Evolutionary conservation across 1,140 invertebrate species (phyloP).

Genomic region (Scaptomyza hsui): DNA sequence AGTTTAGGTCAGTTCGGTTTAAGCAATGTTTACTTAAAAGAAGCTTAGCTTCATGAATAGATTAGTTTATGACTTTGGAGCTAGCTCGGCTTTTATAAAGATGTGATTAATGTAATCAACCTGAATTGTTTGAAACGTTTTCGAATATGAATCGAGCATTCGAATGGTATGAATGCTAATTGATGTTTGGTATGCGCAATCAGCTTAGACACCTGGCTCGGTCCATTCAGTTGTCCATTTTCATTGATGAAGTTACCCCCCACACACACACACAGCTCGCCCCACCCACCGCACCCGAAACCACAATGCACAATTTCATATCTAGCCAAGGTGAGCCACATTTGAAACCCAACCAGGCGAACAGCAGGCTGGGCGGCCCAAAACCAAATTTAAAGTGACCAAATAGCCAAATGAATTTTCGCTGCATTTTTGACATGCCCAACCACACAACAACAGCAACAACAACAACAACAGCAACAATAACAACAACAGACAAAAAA

Average conservation of each 20-base stretch:
- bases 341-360: slow-evolving; percentile 48
- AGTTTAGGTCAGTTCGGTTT: too few relatives aligned
- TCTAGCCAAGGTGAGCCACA: slow-evolving; percentile 73
- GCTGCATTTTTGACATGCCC: slow-evolving; percentile 33
- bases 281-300: slow-evolving; percentile 45
- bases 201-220: slow-evolving; percentile 59
- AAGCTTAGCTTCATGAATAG: too few relatives aligned
- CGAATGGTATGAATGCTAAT: slow-evolving; percentile 48
- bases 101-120: slow-evolving; percentile 27
- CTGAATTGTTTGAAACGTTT: background rate
- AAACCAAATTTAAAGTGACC: background rate
- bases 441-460: background rate
- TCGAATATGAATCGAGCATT: background rate
- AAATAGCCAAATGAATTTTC: slow-evolving; percentile 61
- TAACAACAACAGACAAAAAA: background rate
- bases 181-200: slow-evolving; percentile 47
- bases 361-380: slow-evolving; percentile 1
- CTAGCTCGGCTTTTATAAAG: too few relatives aligned
- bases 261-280: too few relatives aligned
- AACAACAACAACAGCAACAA: too few relatives aligned
- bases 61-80: too few relatives aligned
- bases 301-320: slow-evolving; percentile 22
- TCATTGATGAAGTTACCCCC: slow-evolving; percentile 78
- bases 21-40: too few relatives aligned
- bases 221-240: slow-evolving; percentile 71